Evolutionary conservation across 2,888 invertebrate species (phyloP).

Genomic region (Noctua janthe): DNA sequence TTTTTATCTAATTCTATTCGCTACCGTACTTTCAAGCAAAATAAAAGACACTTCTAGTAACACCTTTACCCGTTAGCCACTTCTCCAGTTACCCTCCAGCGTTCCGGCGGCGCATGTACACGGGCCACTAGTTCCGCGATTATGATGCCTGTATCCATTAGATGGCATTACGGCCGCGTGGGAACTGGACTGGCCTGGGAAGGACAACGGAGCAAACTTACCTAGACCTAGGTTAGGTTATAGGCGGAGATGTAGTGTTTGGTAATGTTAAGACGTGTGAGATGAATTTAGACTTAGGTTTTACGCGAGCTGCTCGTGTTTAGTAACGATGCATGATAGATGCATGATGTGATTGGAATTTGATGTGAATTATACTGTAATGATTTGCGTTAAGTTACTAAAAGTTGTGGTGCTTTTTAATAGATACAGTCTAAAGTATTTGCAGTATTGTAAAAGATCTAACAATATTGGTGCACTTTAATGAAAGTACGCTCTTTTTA

Average conservation of each 20-base stretch:
- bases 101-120: slow-evolving; percentile 40
- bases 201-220: slow-evolving; percentile 63
- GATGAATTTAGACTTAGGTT: slow-evolving; percentile 26
- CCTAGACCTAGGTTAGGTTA: slow-evolving; percentile 56
- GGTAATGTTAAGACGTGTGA: neutral
- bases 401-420: neutral
- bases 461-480: neutral
- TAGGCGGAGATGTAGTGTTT: slow-evolving; percentile 20
- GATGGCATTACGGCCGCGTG: slow-evolving; percentile 77
- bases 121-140: slow-evolving; percentile 60
- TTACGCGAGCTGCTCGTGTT: slow-evolving; percentile 21
- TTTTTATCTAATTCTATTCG: neutral
- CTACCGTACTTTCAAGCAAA: neutral
- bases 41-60: neutral
- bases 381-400: neutral
- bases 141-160: slow-evolving; percentile 71
- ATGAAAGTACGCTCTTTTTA: neutral
- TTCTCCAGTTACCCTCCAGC: slow-evolving; percentile 6
- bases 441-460: neutral
- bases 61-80: neutral
- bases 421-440: neutral
- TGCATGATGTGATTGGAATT: neutral
- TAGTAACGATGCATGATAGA: neutral
- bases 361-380: neutral
- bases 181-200: slow-evolving; percentile 78